These are phyloP conservation scores for Pampus argenteus DNA, from an alignment of 2,797 vertebrate genomes.

Conservation along the genomic window DNA sequence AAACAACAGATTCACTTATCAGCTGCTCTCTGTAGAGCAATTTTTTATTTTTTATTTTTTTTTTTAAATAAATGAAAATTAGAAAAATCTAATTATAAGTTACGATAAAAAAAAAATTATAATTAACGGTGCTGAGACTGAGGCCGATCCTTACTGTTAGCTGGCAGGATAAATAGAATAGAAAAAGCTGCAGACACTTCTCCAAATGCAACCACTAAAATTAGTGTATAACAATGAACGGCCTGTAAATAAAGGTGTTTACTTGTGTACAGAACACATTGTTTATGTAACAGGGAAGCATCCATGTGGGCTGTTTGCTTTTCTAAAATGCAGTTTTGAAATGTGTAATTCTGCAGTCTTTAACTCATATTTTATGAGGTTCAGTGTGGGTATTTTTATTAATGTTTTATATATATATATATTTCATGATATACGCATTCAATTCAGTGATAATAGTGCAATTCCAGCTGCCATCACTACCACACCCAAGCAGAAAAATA, in stretches of 20 bases:
- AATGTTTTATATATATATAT: conserved; percentile 24
- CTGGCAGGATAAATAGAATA: conserved; percentile 12
- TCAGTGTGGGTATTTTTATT: not conserved
- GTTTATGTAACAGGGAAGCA: not conserved
- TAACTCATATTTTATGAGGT: conserved; percentile 5
- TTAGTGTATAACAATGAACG: conserved; percentile 5
- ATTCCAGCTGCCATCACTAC: conserved; percentile 67
- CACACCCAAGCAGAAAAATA: conserved; percentile 66
- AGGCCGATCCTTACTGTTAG: not conserved
- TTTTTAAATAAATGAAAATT: not conserved
- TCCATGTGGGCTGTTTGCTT: not conserved
- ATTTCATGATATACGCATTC: conserved; percentile 72
- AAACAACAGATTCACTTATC: not conserved
- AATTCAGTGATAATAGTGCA: conserved; percentile 72
- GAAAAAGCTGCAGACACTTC: conserved; percentile 20
- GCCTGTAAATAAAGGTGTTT: not conserved
- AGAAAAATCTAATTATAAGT: not conserved
- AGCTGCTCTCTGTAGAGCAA: not conserved
- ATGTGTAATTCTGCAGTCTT: conserved; percentile 3
- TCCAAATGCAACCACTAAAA: conserved; percentile 18
- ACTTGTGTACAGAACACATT: conserved; percentile 5
- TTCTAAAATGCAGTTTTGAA: conserved; percentile 16
- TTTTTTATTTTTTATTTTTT: too few relatives aligned
- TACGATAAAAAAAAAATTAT: not conserved
- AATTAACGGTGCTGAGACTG: not conserved